Evolutionary conservation across 2,113 vertebrate genomes (phyloP).

Genomic region (Megaleporinus macrocephalus): DNA sequence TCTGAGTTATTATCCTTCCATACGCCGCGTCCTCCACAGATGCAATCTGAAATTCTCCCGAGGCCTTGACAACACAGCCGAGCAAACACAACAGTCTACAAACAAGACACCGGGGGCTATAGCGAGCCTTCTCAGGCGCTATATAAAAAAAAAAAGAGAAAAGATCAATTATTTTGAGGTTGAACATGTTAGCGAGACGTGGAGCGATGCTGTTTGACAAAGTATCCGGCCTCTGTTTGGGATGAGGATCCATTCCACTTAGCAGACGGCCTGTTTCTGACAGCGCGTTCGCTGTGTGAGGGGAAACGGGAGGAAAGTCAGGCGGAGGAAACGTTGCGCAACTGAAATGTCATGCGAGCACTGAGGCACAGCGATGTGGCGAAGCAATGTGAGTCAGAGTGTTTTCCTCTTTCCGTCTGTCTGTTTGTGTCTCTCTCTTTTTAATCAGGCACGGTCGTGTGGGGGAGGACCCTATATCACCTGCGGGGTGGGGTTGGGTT

Average conservation of each 20-base stretch:
- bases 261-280: background rate
- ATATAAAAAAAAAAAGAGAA: background rate
- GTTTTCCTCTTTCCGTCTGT: slow-evolving; percentile 2
- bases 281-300: background rate
- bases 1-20: slow-evolving; percentile 37
- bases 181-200: background rate
- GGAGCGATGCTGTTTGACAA: background rate
- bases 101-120: slow-evolving; percentile 6
- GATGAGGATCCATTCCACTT: background rate
- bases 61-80: background rate
- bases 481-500: background rate
- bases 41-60: slow-evolving; percentile 29
- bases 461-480: background rate
- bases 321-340: background rate
- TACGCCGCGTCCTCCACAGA: slow-evolving; percentile 7
- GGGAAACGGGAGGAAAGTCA: background rate
- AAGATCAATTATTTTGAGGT: background rate
- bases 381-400: slow-evolving; percentile 17
- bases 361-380: slow-evolving; percentile 10
- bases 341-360: slow-evolving; percentile 34
- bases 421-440: background rate
- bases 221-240: background rate
- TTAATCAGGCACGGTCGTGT: background rate
- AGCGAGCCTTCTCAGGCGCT: background rate
- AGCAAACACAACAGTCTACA: slow-evolving; percentile 5